Base-by-base conservation (phyloP, 2,113 vertebrate species). In the Toxotes jaculatrix region DNA sequence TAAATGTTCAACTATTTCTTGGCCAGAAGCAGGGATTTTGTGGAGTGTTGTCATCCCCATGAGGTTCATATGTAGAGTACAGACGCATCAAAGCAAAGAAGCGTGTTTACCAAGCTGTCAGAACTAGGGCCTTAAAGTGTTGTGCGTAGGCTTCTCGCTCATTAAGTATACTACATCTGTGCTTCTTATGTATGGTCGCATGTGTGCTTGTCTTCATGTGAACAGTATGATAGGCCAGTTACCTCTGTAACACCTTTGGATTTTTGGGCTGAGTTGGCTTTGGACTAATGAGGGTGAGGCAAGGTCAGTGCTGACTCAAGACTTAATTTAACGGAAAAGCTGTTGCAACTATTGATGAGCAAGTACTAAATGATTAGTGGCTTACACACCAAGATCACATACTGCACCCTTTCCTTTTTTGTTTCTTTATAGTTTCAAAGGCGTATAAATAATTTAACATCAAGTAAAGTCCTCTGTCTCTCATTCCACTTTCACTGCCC, bases 201-300 rank as follows among this genome's bases (percentile, higher is more conserved):
- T 49, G 32, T 14, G 61, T 47, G 47, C 40, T 53, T 71, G 31
- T 51, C 17, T 61, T 79, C 7, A 81, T 47, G 21, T 67, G 70
- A 55, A 55, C 6, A 27, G 45, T n/a, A 7, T 5, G 57, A 65
- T 16, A 21, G 36, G 21, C 19, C 19, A 43, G 34, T 80, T 40
- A 64, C 47, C 47, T 79, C n/a, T 59, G 27, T 36, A 65, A 34
- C 32, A 59, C 64, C 63, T 69, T 74, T 80, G 53, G 51, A 63
- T 32, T 77, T 92, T 83, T 34, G 61, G 72, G 85, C 78, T 90
- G 87, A 89, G 76, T 75, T 83, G 76, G 83, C 57, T 62, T 64
- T 62, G 73, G 79, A 91, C 66, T 89, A 90, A 92, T 92, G 80
- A 89, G 87, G 83, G 79, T 77, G 79, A 87, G 53, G 56, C 47